Evolutionary conservation across 2,888 invertebrate species (phyloP), one percentile per base, ranked within the genome.

Genomic region (Aspidiotus rigidus): DNA sequence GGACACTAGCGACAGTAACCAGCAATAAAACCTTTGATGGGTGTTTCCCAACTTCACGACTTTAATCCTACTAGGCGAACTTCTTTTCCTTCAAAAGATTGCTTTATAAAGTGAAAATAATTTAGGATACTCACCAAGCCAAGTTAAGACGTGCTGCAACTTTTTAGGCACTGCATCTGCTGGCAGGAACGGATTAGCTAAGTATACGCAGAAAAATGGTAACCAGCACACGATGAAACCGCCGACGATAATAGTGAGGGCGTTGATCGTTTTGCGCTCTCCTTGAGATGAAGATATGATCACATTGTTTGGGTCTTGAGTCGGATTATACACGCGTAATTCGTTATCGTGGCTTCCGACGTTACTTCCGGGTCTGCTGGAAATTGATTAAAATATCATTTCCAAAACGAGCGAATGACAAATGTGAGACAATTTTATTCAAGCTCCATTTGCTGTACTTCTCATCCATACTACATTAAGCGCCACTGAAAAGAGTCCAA

Each of bases 171-270:
- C 83, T 73, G 85, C 83, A 64, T 81, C 79, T 69, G 79, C 80
- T 0, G 85, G 84, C 67, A 90, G 82, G 75, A 92, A 91, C 7
- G 92, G 91, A 3, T 87, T 88, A 1, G 90, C 80, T 11, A 93
- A 79, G 75, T 93, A 93, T 73, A 88, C 86, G 7, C 90, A 80
- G 78, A 92, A 93, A 78, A 93, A 93, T 0, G 92, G 92, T 41
- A 92, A 78, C 93, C 93, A 93, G 75, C 92, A 93, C 7, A 89
- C 87, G 5, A 92, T 86, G 74, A 92, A 92, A 3, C 91, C 91
- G 0, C 92, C 92, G 0, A 93, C 90, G 0, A 93, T 92, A 7
- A 92, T 84, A 72, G 90, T 90, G 63, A 93, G 77, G 0, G 92
- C 92, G 76, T 91, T 90, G 5, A 91, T 91, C 0, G 93, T 92